These are phyloP conservation scores for Pelvicachromis taeniatus DNA, from an alignment of 2,113 vertebrate species.

Conservation along the genomic window DNA sequence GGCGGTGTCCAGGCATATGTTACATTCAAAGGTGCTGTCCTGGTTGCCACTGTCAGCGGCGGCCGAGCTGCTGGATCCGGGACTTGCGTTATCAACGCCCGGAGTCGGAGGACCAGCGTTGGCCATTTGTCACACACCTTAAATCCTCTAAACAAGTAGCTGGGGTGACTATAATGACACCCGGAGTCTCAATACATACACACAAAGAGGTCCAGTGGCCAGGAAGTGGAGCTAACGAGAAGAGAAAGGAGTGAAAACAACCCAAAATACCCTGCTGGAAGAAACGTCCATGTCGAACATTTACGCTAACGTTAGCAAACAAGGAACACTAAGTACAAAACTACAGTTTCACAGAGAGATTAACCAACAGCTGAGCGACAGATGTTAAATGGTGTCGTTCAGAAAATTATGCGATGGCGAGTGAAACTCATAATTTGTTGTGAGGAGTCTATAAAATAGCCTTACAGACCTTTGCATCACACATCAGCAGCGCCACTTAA, in stretches of 20 bases:
- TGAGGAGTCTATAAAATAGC: not conserved
- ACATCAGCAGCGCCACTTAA: not conserved
- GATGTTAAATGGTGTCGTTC: not conserved
- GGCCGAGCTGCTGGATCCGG: constrained; percentile 77
- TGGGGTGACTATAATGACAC: not conserved
- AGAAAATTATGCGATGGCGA: not conserved
- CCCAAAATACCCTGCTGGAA: not conserved
- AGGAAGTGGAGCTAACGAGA: not conserved
- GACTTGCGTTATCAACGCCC: constrained; percentile 71
- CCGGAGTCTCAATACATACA: not conserved
- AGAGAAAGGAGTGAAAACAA: not conserved
- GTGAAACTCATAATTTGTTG: not conserved
- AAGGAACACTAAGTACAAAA: not conserved
- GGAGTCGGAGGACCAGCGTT: constrained; percentile 77
- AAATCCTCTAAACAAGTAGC: not conserved
- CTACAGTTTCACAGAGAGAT: not conserved
- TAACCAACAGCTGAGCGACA: not conserved
- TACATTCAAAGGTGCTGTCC: constrained; percentile 98
- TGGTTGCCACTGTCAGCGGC: constrained; percentile 79
- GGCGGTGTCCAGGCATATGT: constrained; percentile 97
- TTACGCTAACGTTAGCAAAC: constrained; percentile 19
- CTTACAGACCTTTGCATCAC: constrained; percentile 32
- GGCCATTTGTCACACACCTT: constrained; percentile 75
- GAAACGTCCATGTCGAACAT: not conserved
- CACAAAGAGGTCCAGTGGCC: not conserved